A percentile compares a stretch with the other conserved stretches of the same genome.
These are phyloP conservation scores for Phataginus tricuspis DNA, from an alignment of 2,797 vertebrate species.

Conservation along the genomic window DNA sequence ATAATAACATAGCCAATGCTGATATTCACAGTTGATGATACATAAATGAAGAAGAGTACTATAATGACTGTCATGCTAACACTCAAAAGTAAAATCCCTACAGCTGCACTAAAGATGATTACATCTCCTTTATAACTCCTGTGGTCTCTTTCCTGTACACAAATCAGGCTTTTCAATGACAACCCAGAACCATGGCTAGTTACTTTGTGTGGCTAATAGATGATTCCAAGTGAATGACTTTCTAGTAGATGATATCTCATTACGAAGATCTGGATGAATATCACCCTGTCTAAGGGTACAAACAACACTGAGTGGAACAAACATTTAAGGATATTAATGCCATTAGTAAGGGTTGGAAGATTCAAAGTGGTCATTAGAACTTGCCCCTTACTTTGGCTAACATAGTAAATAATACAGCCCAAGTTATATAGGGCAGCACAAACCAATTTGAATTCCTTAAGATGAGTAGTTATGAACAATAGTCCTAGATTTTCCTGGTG, in stretches of 20 bases:
- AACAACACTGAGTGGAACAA: not conserved
- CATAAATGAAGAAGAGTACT: not conserved
- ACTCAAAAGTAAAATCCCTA: not conserved
- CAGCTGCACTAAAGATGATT: not conserved
- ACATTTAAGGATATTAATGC: not conserved
- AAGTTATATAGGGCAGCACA: not conserved
- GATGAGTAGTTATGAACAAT: not conserved
- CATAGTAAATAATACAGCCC: not conserved
- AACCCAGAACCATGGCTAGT: not conserved
- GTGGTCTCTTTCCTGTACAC: not conserved
- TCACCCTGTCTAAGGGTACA: not conserved
- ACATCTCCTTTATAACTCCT: not conserved
- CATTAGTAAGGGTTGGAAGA: not conserved
- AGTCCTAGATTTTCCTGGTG: not conserved
- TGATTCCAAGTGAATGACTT: not conserved
- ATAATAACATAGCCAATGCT: not conserved
- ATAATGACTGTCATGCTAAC: not conserved
- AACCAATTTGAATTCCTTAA: not conserved
- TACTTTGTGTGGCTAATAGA: not conserved
- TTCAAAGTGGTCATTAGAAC: not conserved
- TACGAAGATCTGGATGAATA: not conserved
- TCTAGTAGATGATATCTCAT: not conserved
- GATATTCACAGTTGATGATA: not conserved
- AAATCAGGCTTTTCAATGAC: not conserved
- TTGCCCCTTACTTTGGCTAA: not conserved